phyloP scores from a whole-genome alignment of 2,797 vertebrate species.

The Cuniculus paca region DNA sequence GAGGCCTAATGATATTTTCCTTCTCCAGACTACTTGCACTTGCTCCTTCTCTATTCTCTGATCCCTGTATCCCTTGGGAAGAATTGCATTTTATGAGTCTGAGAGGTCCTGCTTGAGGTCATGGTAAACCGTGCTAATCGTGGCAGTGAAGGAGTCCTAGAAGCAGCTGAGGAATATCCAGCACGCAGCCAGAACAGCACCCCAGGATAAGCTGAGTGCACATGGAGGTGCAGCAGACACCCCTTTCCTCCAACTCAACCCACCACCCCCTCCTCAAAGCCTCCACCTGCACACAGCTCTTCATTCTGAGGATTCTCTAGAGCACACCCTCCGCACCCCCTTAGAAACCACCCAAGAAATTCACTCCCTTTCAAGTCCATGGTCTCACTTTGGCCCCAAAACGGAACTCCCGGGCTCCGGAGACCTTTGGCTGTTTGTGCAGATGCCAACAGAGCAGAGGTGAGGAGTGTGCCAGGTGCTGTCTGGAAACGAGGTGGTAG shows the following conservation, averaged over 20 bases:
- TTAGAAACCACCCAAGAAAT: neutral
- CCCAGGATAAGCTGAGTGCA: neutral
- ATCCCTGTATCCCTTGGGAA: neutral
- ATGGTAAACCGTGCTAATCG: neutral
- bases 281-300: neutral
- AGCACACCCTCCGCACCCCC: neutral
- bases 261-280: too few species aligned
- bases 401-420: neutral
- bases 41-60: neutral
- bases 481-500: neutral
- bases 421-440: neutral
- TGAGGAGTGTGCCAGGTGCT: neutral
- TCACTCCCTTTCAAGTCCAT: accelerated
- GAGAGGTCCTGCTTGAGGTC: slow-evolving; percentile 59
- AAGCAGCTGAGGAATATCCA: neutral
- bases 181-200: neutral
- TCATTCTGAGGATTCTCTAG: neutral
- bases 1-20: neutral
- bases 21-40: neutral
- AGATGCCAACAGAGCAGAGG: neutral
- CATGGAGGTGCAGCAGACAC: neutral
- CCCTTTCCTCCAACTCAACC: neutral
- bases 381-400: neutral
- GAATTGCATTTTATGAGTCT: slow-evolving; percentile 31
- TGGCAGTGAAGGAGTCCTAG: slow-evolving; percentile 35